Evolutionary conservation across 2,888 invertebrate genomes (phyloP).

Genomic region (Clitarchus hookeri): DNA sequence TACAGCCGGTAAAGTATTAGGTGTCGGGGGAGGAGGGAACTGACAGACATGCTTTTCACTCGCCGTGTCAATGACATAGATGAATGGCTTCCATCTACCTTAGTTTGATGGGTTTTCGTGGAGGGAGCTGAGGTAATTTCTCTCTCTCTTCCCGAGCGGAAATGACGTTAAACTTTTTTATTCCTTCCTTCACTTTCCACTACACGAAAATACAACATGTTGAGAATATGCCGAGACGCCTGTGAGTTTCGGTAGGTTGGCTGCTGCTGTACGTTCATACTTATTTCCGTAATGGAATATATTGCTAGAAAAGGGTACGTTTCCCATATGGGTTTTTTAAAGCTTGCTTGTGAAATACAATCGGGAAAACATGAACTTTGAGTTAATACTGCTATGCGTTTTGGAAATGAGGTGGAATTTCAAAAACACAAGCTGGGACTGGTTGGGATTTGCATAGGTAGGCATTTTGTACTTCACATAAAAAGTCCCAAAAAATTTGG

Average conservation of each 20-base stretch:
- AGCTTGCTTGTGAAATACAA: too few species aligned
- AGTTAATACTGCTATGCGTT: too few species aligned
- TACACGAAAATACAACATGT: neutral
- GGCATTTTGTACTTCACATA: too few species aligned
- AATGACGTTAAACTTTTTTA: neutral
- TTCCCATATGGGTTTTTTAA: too few species aligned
- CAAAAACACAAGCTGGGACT: too few species aligned
- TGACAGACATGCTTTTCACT: conserved; percentile 1
- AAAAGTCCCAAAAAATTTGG: too few species aligned
- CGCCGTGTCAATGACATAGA: neutral
- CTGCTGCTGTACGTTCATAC: too few species aligned
- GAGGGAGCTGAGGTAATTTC: neutral
- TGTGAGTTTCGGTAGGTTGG: neutral
- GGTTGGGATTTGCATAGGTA: too few species aligned
- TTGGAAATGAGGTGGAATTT: too few species aligned
- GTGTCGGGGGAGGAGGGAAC: neutral
- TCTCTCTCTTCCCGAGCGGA: neutral
- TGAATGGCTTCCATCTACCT: neutral
- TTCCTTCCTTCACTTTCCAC: neutral
- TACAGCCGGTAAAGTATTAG: neutral
- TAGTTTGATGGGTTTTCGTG: conserved; percentile 1
- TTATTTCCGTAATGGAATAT: too few species aligned
- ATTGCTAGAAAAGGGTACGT: too few species aligned
- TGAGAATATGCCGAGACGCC: neutral
- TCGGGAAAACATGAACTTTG: too few species aligned